These are phyloP conservation scores for Yponomeuta plumbellus DNA, from an alignment of 2,888 invertebrate species.

Conservation along the genomic window DNA sequence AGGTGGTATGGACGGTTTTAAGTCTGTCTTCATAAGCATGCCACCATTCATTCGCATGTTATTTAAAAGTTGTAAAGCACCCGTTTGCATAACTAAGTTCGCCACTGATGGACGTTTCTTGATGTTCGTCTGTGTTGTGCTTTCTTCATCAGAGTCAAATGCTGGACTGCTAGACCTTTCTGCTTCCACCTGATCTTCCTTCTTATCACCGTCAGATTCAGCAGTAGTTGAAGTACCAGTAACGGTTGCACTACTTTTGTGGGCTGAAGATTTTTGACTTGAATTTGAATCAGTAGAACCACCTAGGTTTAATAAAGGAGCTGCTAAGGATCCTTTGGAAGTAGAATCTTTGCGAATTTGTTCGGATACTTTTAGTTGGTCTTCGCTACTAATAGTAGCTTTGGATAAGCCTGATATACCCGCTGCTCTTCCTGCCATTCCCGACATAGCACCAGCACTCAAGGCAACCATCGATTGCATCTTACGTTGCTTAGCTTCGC, in stretches of 20 bases:
- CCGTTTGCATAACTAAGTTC: constrained; percentile 82
- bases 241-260: constrained; percentile 74
- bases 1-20: constrained; percentile 38
- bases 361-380: constrained; percentile 78
- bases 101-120: constrained; percentile 81
- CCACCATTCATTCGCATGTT: constrained; percentile 76
- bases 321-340: constrained; percentile 57
- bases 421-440: constrained; percentile 91
- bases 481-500: constrained; percentile 96
- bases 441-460: constrained; percentile 92
- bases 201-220: constrained; percentile 66
- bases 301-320: constrained; percentile 57
- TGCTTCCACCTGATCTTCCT: constrained; percentile 74
- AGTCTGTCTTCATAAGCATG: constrained; percentile 59
- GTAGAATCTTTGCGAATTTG: constrained; percentile 56
- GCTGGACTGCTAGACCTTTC: constrained; percentile 94
- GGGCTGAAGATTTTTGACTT: constrained; percentile 77
- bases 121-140: constrained; percentile 76
- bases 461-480: constrained; percentile 96
- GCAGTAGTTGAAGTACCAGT: constrained; percentile 77
- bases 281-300: constrained; percentile 77
- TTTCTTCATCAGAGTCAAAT: constrained; percentile 96
- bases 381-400: constrained; percentile 82
- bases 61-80: constrained; percentile 69
- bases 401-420: constrained; percentile 91